Evolutionary conservation across 2,797 vertebrate genomes (phyloP), one percentile per base, ranked within the genome.

Genomic region (Leptatherina wallacei): DNA sequence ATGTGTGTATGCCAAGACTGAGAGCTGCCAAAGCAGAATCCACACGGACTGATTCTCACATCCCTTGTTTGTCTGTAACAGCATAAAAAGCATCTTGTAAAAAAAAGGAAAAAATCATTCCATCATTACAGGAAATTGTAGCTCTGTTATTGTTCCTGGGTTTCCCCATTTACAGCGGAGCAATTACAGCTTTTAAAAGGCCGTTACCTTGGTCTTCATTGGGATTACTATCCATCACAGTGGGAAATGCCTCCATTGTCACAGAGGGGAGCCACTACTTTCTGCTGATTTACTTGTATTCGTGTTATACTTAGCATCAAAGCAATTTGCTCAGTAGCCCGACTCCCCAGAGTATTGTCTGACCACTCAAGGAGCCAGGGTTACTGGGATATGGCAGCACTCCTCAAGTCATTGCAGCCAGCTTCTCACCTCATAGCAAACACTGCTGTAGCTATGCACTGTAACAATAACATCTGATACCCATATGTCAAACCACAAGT

Each of bases 201-300:
- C 86, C 83, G 89, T 85, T 91, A 92, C 90, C 90, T 91, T 78
- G 88, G 85, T 75, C 87, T 76, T 86, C 84, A 90, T 85, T 83
- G 84, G 86, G 89, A 91, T 89, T 89, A 88, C 88, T 89, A 77
- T 88, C 85, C 77, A 69, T 68, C 90, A 38, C 91, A 89, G 86
- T 83, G 44, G 87, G 93, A 82, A 85, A 88, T 78, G 79, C 86
- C 84, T 92, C 84, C 85, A 93, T 93, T 92, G 91, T 94, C 93
- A 87, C 92, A 92, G 91, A 91, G 89, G 91, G 91, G 87, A 85
- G 89, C 77, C 90, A 63, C 32, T 76, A 86, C 85, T 84, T 84
- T 90, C 76, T 76, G 75, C 80, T 91, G 82, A 89, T 92, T 89
- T 88, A 83, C 87, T 80, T 85, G 80, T 82, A 89, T 93, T 85